Percentiles rank a stretch among this genome's conserved stretches.
These are phyloP conservation scores for Falco novaeseelandiae DNA, from an alignment of 2,797 vertebrate genomes.

Conservation along the genomic window DNA sequence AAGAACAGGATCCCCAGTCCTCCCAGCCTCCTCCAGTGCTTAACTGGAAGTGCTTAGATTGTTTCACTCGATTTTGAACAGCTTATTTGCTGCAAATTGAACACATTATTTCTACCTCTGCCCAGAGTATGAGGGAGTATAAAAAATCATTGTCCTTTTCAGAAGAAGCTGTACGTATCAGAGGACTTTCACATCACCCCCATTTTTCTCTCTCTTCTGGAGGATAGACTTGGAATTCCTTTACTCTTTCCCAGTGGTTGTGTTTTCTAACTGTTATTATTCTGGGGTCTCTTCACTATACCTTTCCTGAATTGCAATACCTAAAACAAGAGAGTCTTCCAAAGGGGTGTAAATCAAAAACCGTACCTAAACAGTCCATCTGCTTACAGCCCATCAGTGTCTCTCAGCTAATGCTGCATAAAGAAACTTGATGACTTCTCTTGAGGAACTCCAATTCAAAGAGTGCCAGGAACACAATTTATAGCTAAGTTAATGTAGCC, in stretches of 20 bases:
- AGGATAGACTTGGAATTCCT: not conserved
- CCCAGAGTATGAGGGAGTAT: not conserved
- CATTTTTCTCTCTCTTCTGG: not conserved
- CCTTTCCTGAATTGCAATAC: not conserved
- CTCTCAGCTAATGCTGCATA: not conserved
- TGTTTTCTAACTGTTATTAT: not conserved
- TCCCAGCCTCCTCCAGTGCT: not conserved
- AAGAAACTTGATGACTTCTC: not conserved
- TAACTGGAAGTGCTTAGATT: not conserved
- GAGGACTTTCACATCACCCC: not conserved
- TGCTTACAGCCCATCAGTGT: not conserved
- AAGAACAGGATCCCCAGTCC: not conserved
- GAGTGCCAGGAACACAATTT: not conserved
- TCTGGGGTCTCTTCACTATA: not conserved
- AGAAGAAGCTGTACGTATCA: not conserved
- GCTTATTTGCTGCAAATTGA: not conserved
- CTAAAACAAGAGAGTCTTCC: not conserved
- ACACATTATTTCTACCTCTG: not conserved
- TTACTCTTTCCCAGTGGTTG: not conserved
- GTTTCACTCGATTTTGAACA: not conserved
- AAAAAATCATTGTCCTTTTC: not conserved
- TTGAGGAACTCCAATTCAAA: not conserved
- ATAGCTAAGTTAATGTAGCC: not conserved
- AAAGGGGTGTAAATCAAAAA: not conserved
- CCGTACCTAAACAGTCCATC: not conserved